A percentile compares a stretch with the other conserved stretches of the same genome.
Conservation (phyloP, 2,113 vertebrate genomes). For the Electrona antarctica region DNA sequence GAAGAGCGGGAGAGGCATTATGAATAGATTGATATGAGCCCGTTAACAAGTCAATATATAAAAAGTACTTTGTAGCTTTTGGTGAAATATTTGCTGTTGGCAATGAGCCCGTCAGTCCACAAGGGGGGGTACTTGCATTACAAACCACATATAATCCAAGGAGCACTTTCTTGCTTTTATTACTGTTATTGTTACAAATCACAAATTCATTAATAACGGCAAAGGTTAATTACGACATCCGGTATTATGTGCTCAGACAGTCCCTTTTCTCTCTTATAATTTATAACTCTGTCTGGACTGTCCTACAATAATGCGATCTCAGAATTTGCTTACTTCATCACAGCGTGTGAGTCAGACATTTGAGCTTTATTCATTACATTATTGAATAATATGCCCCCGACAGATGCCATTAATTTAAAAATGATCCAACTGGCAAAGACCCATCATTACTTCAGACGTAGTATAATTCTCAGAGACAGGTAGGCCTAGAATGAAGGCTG, state of each 20-base stretch:
- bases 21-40: no score
- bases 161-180: not conserved
- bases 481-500: no score
- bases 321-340: not conserved
- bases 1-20: not conserved
- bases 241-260: no score
- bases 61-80: no score
- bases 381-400: not conserved
- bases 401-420: no score
- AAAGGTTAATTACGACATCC: no score
- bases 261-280: not conserved
- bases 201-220: no score
- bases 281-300: not conserved
- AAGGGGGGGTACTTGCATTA: conserved; percentile 9
- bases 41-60: no score
- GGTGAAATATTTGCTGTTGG: no score
- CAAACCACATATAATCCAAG: not conserved
- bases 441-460: no score
- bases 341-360: not conserved
- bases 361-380: not conserved
- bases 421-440: no score
- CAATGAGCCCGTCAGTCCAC: conserved; percentile 13
- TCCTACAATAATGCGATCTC: not conserved
- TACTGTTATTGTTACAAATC: not conserved
- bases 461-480: no score